phyloP scores from a whole-genome alignment of 1,140 invertebrate genomes.

The Sitobion miscanthi region DNA sequence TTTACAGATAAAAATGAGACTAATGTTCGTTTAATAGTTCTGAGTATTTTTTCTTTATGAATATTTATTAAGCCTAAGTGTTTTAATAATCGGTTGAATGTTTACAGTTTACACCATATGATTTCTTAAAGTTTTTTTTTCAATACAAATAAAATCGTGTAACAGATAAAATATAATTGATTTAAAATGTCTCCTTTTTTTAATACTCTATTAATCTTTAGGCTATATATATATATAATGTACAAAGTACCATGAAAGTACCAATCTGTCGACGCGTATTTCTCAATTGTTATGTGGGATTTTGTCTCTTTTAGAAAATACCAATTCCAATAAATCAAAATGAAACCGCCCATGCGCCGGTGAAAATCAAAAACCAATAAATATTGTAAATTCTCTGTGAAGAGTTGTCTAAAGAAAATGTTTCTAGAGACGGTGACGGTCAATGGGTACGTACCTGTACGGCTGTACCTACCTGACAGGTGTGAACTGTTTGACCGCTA shows the following conservation, averaged over 20 bases:
- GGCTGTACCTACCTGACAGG: conserved; percentile 22
- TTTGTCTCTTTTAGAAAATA: conserved; percentile 3
- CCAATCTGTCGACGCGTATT: neutral
- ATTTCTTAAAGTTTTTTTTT: neutral
- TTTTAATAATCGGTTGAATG: neutral
- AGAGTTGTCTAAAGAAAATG: neutral
- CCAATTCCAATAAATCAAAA: conserved; percentile 15
- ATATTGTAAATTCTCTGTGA: neutral
- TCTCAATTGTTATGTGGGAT: neutral
- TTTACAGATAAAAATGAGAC: conserved; percentile 6
- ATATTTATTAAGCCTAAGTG: neutral
- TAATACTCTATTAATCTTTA: conserved; percentile 7
- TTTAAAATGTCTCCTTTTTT: neutral
- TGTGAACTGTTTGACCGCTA: conserved; percentile 43
- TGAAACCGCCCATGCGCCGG: neutral
- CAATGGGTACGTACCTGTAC: neutral
- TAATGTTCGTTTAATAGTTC: neutral
- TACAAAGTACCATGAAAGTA: neutral
- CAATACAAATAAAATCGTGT: conserved; percentile 4
- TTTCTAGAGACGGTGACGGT: neutral
- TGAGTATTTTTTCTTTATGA: neutral
- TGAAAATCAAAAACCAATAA: conserved; percentile 42
- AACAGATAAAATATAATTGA: neutral
- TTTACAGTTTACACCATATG: neutral
- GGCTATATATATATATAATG: neutral